Base-by-base conservation (phyloP, 2,113 vertebrate genomes). In the Triplophysa tibetana region DNA sequence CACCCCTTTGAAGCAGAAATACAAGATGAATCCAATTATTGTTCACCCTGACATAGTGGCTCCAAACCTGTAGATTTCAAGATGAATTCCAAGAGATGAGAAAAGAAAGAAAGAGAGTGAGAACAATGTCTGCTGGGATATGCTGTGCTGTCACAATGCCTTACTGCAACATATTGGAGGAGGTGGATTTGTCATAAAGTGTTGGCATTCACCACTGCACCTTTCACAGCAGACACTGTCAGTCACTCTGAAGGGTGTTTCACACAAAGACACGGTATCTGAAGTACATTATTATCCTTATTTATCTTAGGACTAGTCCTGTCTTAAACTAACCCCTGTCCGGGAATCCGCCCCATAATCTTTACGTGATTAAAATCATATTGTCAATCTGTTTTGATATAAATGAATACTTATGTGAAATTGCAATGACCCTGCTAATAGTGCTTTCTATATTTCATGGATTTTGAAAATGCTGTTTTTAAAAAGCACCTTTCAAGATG, bases 1-100 rank as follows among this genome's bases (percentile, higher is more conserved):
- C n/a, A 52, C 33, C 24, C 23, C 52, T 81, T 65, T 78, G 45
- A 78, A 81, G 69, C 54, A 70, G 48, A 64, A 13, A 58, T 33
- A 81, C 62, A 67, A 70, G 43, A 64, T 68, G 64, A 69, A 84
- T 78, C 24, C 64, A 69, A 84, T 84, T 84, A 81, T 81, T 61
- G 69, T 75, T 78, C 69, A 78, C 69, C 58, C 70, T 54, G 64
- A 78, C 64, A 84, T 26, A 64, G 65, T 16, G 11, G 69, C 26
- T 17, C 19, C 5, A 67, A 65, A 48, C 23, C 50, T 41, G 52
- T 62, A 69, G 60, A 70, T 65, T 81, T 58, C 38, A n/a, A 74
- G 79, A 78, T 67, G 38, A 69, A 64, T 70, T 84, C 64, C 48
- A 21, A 58, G 56, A 70, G 63, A 78, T 67, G 77, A 4, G 64